phyloP scores from a whole-genome alignment of 1,140 invertebrate genomes.

The Diachasmimorpha longicaudata region DNA sequence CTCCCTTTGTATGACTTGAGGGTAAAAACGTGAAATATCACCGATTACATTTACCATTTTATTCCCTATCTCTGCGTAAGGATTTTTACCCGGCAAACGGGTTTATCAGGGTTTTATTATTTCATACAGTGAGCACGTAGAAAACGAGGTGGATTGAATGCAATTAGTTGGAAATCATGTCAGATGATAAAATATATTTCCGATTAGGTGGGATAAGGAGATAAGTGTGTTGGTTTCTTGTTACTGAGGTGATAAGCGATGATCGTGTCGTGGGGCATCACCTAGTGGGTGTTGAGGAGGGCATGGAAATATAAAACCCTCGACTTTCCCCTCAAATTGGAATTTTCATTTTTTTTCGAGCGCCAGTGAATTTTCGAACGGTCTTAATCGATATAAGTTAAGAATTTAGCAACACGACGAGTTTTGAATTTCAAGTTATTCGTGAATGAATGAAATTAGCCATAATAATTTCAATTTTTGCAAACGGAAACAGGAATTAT shows the following conservation, averaged over 20 bases:
- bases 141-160: background rate
- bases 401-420: too few relatives aligned
- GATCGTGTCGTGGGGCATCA: background rate
- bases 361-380: too few relatives aligned
- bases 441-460: too few relatives aligned
- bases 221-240: background rate
- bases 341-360: too few relatives aligned
- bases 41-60: background rate
- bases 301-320: too few relatives aligned
- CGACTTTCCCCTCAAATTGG: too few relatives aligned
- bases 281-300: background rate
- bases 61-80: background rate
- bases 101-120: background rate
- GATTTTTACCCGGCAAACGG: background rate
- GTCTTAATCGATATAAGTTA: too few relatives aligned
- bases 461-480: background rate
- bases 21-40: background rate
- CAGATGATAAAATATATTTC: background rate
- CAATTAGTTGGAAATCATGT: conserved; percentile 9
- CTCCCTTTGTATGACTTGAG: background rate
- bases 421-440: too few relatives aligned
- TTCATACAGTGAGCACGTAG: background rate
- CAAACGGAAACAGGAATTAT: background rate
- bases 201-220: background rate
- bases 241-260: background rate